These are phyloP conservation scores for Falco novaeseelandiae DNA, from an alignment of 2,797 vertebrate genomes.

Conservation along the genomic window DNA sequence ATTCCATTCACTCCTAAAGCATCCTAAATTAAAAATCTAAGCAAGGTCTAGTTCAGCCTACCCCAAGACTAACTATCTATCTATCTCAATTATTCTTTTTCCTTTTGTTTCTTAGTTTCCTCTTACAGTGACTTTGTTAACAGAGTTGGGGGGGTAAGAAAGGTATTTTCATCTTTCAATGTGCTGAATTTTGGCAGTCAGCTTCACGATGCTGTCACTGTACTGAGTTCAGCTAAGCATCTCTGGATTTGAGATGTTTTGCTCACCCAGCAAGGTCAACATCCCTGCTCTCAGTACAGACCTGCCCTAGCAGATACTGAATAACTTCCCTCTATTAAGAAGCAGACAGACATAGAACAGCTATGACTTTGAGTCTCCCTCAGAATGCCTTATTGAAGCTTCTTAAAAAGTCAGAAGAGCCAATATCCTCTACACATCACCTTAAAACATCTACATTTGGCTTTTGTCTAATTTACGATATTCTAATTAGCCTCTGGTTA, in stretches of 20 bases:
- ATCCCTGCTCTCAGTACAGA: neutral
- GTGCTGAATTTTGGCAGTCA: neutral
- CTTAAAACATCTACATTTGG: neutral
- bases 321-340: neutral
- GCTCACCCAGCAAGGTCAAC: neutral
- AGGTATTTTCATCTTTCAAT: neutral
- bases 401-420: neutral
- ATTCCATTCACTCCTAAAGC: neutral
- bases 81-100: no score
- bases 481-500: neutral
- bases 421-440: neutral
- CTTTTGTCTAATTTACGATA: neutral
- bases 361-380: neutral
- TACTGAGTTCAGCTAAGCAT: neutral
- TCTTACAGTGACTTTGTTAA: neutral
- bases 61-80: neutral
- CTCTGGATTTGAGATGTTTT: neutral
- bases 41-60: neutral
- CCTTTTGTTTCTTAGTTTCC: neutral
- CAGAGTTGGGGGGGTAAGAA: fast-evolving
- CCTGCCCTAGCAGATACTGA: neutral
- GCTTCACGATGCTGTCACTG: neutral
- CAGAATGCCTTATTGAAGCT: neutral
- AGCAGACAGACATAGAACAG: neutral
- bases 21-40: neutral